Evolutionary conservation across 2,888 invertebrate species (phyloP).

Genomic region (Ligdia adustata): DNA sequence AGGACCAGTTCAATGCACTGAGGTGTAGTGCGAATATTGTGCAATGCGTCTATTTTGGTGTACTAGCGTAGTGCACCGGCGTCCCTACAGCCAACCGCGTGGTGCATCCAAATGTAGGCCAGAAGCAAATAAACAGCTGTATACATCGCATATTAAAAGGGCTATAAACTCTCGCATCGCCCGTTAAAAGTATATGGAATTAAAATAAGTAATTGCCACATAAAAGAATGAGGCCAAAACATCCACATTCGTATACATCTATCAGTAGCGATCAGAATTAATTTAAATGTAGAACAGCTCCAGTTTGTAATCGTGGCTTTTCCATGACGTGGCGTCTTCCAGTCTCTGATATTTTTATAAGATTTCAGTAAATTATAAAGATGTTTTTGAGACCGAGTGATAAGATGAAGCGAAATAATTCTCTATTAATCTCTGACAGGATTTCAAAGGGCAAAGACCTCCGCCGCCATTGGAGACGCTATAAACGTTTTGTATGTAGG

Average conservation of each 20-base stretch:
- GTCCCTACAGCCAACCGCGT: constrained; percentile 48
- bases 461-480: not conserved
- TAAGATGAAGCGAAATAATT: constrained; percentile 4
- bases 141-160: constrained; percentile 11
- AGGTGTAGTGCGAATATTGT: constrained; percentile 79
- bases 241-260: constrained; percentile 19
- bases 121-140: constrained; percentile 55
- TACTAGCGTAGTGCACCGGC: constrained; percentile 62
- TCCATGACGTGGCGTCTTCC: constrained; percentile 31
- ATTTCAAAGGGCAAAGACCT: constrained; percentile 25
- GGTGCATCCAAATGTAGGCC: constrained; percentile 59
- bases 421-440: constrained; percentile 10
- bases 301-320: constrained; percentile 13
- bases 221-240: constrained; percentile 13
- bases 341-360: constrained; percentile 28
- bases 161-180: not conserved
- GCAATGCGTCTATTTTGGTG: constrained; percentile 77
- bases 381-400: constrained; percentile 12
- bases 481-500: constrained; percentile 31
- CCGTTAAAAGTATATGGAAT: constrained; percentile 1
- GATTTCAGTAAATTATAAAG: constrained; percentile 17
- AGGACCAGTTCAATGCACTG: constrained; percentile 81
- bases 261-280: constrained; percentile 31
- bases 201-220: constrained; percentile 20
- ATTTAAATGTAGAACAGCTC: constrained; percentile 29